These are phyloP conservation scores for Clostera curtula DNA, from an alignment of 2,888 invertebrate genomes.

Conservation along the genomic window DNA sequence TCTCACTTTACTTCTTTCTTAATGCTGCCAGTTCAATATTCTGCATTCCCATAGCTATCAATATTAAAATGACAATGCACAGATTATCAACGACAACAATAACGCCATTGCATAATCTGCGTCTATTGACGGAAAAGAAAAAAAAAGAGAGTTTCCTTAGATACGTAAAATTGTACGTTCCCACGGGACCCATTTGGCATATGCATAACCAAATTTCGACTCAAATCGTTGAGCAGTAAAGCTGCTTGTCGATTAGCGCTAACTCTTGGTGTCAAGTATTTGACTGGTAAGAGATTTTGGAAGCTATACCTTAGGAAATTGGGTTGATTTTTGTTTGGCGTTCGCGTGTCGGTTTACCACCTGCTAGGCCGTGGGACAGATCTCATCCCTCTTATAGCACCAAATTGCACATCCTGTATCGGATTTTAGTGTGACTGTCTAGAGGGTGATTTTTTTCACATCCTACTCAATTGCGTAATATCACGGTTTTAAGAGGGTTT, in stretches of 20 bases:
- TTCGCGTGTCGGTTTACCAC: slow-evolving; percentile 39
- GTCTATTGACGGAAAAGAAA: slow-evolving; percentile 19
- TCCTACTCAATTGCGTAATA: no score
- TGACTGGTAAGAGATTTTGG: slow-evolving; percentile 5
- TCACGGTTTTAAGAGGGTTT: no score
- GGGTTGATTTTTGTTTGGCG: slow-evolving; percentile 14
- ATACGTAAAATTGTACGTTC: slow-evolving; percentile 53
- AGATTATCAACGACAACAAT: slow-evolving; percentile 1
- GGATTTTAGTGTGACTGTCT: slow-evolving; percentile 14
- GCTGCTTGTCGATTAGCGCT: slow-evolving; percentile 2
- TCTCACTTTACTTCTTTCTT: no score
- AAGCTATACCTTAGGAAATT: slow-evolving; percentile 9
- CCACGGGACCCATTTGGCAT: slow-evolving; percentile 42
- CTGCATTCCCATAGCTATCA: no score
- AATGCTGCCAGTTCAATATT: no score
- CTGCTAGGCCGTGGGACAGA: slow-evolving; percentile 68
- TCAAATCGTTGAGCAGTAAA: slow-evolving; percentile 6
- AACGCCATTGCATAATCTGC: slow-evolving; percentile 17
- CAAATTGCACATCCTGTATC: slow-evolving; percentile 55
- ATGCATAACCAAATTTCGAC: slow-evolving; percentile 7
- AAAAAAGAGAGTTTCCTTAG: slow-evolving; percentile 53
- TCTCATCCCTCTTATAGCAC: slow-evolving; percentile 65
- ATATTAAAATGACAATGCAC: slow-evolving; percentile 1
- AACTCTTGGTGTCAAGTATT: neutral
- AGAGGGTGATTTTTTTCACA: slow-evolving; percentile 1